Conservation (phyloP, 2,797 vertebrate genomes). For the Varecia variegata region DNA sequence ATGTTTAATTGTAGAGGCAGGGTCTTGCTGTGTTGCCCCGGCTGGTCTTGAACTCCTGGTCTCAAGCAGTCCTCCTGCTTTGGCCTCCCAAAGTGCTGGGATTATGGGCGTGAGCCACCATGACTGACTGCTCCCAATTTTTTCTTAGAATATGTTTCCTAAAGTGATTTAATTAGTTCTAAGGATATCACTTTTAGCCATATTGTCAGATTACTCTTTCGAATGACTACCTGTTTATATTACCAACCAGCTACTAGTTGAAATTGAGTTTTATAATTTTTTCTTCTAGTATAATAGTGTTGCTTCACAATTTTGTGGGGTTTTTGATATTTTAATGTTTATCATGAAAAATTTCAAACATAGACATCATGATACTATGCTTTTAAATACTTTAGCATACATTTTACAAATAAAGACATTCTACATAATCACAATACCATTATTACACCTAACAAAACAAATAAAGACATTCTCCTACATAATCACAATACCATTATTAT, state of each 20-base stretch:
- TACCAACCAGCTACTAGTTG: not conserved
- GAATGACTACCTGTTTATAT: not conserved
- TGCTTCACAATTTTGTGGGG: not conserved
- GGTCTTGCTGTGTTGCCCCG: not conserved
- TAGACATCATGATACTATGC: not conserved
- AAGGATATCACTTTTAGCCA: constrained; percentile 24
- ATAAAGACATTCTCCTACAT: not conserved
- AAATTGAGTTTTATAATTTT: not conserved
- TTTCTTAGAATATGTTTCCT: constrained; percentile 3
- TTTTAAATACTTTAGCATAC: not conserved
- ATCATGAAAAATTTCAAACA: constrained; percentile 39
- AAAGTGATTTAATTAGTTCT: not conserved
- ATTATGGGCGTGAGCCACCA: not conserved
- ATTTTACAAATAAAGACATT: constrained; percentile 5
- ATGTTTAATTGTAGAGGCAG: not conserved
- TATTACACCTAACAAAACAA: not conserved
- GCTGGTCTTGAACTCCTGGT: not conserved
- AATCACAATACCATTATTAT: not conserved
- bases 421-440: not conserved
- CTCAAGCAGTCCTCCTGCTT: not conserved
- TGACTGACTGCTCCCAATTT: not conserved
- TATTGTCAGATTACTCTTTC: constrained; percentile 27
- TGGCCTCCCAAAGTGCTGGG: not conserved
- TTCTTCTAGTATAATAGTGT: not conserved
- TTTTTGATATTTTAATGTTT: not conserved